Evolutionary conservation across 2,888 invertebrate genomes (phyloP).

Genomic region (Macaria liturata): DNA sequence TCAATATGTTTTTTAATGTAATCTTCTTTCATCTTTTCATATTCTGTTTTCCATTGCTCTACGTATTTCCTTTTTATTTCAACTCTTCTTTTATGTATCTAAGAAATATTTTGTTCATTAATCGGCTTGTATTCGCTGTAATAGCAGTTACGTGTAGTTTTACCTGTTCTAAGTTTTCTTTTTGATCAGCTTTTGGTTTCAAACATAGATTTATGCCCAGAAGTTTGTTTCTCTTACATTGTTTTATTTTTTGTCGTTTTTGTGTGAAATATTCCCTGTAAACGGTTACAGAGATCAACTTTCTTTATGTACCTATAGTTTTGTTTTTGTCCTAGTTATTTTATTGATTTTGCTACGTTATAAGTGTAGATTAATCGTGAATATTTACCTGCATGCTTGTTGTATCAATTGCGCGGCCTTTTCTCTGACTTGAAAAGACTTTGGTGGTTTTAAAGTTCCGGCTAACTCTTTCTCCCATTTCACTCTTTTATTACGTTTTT

Average conservation of each 20-base stretch:
- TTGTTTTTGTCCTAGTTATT: background rate
- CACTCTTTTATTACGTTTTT: conserved; percentile 43
- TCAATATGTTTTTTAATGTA: conserved; percentile 42
- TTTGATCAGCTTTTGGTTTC: conserved; percentile 27
- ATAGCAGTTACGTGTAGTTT: background rate
- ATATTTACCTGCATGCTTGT: conserved; percentile 51
- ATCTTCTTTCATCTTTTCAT: conserved; percentile 42
- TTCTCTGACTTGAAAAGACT: conserved; percentile 47
- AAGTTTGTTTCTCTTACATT: conserved; percentile 50
- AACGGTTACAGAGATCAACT: conserved; percentile 19
- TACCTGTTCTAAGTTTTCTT: conserved; percentile 46
- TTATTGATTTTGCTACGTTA: background rate
- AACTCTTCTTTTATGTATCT: conserved; percentile 12
- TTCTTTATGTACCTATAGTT: background rate
- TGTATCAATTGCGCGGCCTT: conserved; percentile 57
- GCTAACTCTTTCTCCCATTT: conserved; percentile 58
- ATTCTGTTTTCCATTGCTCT: conserved; percentile 42
- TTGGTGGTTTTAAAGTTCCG: conserved; percentile 48
- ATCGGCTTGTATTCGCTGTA: background rate
- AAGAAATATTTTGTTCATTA: background rate
- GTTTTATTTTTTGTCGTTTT: conserved; percentile 51
- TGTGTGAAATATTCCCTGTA: conserved; percentile 57
- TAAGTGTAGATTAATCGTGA: background rate
- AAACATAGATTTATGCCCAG: conserved; percentile 48
- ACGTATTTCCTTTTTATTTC: conserved; percentile 39